These are phyloP conservation scores for Pleuronectes platessa DNA, from an alignment of 2,113 vertebrate species.

Conservation along the genomic window DNA sequence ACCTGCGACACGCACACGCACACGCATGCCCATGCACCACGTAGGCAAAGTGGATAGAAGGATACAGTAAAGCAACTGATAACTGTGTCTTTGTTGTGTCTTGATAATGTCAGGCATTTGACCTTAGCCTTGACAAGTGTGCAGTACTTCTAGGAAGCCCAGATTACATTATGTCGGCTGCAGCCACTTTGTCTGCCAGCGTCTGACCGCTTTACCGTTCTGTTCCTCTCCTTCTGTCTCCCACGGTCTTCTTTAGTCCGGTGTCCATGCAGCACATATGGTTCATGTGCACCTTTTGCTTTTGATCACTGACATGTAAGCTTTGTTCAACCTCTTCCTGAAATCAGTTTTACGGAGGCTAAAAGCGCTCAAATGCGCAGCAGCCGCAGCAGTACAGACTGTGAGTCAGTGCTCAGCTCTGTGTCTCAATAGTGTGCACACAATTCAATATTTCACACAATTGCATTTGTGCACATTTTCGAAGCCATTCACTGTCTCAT, in stretches of 20 bases:
- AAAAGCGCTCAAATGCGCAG: too few species aligned
- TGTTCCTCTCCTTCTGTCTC: not conserved
- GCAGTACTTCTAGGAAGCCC: constrained; percentile 62
- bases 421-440: not conserved
- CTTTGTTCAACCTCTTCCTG: not conserved
- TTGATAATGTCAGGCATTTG: constrained; percentile 76
- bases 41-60: constrained; percentile 13
- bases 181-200: constrained; percentile 65
- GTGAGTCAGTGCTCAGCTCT: too few species aligned
- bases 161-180: constrained; percentile 72
- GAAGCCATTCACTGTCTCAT: constrained; percentile 11
- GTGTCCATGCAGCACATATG: constrained; percentile 15
- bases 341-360: not conserved
- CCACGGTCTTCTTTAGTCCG: not conserved
- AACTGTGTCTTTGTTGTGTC: constrained; percentile 76
- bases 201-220: constrained; percentile 25
- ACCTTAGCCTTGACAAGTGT: constrained; percentile 75
- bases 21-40: not conserved
- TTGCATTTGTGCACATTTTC: not conserved
- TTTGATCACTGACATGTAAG: not conserved
- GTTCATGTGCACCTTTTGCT: constrained; percentile 8
- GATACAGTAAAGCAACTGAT: constrained; percentile 61
- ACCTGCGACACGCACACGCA: not conserved
- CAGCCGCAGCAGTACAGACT: too few species aligned
- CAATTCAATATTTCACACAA: not conserved